Percentiles rank a stretch among this genome's conserved stretches.
These are phyloP conservation scores for Micromys minutus DNA, from an alignment of 2,113 vertebrate genomes.

Conservation along the genomic window DNA sequence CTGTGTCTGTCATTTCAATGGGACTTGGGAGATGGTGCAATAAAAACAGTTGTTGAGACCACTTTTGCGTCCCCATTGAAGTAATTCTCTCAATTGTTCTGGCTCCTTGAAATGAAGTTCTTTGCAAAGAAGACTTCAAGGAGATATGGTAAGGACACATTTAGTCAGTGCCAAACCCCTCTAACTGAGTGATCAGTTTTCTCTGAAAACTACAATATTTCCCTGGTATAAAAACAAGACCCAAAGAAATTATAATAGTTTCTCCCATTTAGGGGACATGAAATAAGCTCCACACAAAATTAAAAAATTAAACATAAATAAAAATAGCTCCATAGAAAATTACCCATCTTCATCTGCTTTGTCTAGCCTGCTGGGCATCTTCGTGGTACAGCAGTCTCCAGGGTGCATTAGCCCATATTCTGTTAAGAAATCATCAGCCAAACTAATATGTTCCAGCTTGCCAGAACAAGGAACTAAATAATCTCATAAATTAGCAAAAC, in stretches of 20 bases:
- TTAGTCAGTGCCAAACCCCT: background rate
- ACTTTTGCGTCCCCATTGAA: background rate
- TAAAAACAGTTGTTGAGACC: background rate
- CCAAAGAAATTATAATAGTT: background rate
- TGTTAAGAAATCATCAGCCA: background rate
- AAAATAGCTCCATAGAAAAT: background rate
- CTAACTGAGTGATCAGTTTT: background rate
- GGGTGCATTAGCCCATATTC: background rate
- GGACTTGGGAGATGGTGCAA: background rate
- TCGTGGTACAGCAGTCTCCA: fast-evolving
- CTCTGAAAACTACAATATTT: background rate
- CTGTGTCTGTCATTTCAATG: background rate
- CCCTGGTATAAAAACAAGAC: background rate
- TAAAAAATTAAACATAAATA: background rate
- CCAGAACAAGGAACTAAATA: background rate
- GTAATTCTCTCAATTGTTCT: background rate
- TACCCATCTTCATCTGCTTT: fast-evolving
- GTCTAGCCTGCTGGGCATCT: background rate
- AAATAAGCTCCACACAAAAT: background rate
- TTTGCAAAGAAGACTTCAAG: background rate
- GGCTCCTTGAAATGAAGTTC: background rate
- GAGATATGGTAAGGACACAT: background rate
- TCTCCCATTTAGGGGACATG: background rate
- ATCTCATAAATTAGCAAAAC: background rate
- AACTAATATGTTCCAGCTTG: background rate